These are phyloP conservation scores for Peromyscus attwateri DNA, from an alignment of 2,797 vertebrate species.

Conservation along the genomic window DNA sequence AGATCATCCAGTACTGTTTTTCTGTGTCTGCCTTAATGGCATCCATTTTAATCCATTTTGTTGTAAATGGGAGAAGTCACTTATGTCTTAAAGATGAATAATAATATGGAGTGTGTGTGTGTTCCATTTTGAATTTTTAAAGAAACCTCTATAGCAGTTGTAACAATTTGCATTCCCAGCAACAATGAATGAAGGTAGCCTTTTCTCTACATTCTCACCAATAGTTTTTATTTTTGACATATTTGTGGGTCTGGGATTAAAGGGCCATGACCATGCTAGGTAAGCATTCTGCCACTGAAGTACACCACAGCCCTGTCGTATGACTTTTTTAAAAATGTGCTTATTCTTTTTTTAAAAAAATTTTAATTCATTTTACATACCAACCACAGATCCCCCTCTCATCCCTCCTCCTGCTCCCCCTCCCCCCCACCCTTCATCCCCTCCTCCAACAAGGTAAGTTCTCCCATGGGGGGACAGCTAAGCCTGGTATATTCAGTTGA, in stretches of 20 bases:
- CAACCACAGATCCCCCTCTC: too few species aligned
- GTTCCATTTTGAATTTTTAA: slow-evolving; percentile 25
- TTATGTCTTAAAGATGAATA: background rate
- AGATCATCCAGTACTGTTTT: background rate
- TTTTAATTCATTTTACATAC: too few species aligned
- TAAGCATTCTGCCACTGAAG: background rate
- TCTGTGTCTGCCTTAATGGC: background rate
- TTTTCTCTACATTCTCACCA: background rate
- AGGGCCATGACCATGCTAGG: background rate
- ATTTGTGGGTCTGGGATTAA: background rate
- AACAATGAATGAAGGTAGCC: background rate
- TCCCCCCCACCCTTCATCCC: too few species aligned
- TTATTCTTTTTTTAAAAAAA: too few species aligned
- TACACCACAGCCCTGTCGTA: background rate
- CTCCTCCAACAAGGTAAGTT: too few species aligned
- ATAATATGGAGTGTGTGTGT: background rate
- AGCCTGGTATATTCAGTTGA: too few species aligned
- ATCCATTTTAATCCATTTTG: background rate
- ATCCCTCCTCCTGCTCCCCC: too few species aligned
- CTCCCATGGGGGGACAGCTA: too few species aligned
- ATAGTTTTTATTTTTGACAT: background rate
- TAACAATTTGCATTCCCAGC: background rate
- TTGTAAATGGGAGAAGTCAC: background rate
- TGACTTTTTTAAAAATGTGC: background rate
- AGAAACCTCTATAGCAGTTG: background rate